Evolutionary conservation across 92 coral and sea anemone species (phyloP).

Genomic region (Zoanthus solanderi): DNA sequence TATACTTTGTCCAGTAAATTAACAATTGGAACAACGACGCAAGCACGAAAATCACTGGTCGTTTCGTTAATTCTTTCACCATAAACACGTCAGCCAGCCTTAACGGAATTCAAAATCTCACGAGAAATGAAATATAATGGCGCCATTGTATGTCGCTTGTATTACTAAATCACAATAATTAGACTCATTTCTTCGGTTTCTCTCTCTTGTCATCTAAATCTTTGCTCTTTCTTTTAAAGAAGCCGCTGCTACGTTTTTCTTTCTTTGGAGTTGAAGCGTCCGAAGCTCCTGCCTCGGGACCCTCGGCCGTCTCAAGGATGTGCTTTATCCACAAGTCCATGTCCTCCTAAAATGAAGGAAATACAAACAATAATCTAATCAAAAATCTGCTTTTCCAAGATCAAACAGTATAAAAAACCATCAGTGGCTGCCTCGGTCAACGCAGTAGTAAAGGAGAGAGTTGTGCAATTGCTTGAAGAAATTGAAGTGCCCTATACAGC

Average conservation of each 20-base stretch:
- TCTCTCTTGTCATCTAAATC: constrained; percentile 71
- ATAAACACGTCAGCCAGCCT: not conserved
- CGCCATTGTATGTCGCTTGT: constrained; percentile 21
- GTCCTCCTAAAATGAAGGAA: constrained; percentile 79
- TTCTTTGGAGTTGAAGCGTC: constrained; percentile 83
- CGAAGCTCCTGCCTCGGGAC: constrained; percentile 64
- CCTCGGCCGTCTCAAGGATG: constrained; percentile 75
- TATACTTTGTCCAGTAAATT: constrained; percentile 19
- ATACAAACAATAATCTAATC: not conserved
- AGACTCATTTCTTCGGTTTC: constrained; percentile 27
- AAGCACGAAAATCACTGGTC: not conserved
- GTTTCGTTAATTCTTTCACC: not conserved
- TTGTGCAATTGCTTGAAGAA: too few species aligned
- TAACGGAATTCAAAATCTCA: constrained; percentile 22
- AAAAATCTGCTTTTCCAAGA: not conserved
- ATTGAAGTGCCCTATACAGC: too few species aligned
- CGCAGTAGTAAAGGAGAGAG: too few species aligned
- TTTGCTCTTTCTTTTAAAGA: constrained; percentile 85
- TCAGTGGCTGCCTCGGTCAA: too few species aligned
- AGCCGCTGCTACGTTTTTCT: constrained; percentile 74
- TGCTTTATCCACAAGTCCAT: constrained; percentile 93
- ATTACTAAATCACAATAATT: constrained; percentile 7
- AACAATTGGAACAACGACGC: constrained; percentile 1
- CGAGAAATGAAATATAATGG: constrained; percentile 33
- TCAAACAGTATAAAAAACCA: too few species aligned